A percentile compares a stretch with the other conserved stretches of the same genome.
These are phyloP conservation scores for Sipunculus nudus DNA, from an alignment of 2,888 invertebrate genomes.

Conservation along the genomic window DNA sequence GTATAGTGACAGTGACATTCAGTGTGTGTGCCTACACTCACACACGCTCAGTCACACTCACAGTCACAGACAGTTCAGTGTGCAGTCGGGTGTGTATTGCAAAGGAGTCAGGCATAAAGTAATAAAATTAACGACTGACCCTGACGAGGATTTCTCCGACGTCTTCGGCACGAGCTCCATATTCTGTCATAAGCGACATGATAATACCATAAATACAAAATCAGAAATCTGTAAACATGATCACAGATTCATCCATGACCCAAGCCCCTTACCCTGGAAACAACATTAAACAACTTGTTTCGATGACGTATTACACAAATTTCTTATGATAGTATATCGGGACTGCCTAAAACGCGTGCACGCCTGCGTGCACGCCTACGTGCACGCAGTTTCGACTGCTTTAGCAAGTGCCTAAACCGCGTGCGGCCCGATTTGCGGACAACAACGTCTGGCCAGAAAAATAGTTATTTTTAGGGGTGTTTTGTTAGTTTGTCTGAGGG, in stretches of 20 bases:
- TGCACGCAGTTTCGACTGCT: too few species aligned
- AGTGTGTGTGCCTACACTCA: neutral
- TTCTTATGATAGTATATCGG: neutral
- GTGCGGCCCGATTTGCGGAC: too few species aligned
- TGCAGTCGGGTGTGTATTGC: too few species aligned
- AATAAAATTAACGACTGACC: conserved; percentile 39
- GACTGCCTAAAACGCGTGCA: neutral
- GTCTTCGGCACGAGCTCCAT: conserved; percentile 54
- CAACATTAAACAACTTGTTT: conserved; percentile 14
- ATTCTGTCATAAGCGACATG: conserved; percentile 49
- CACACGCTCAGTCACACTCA: too few species aligned
- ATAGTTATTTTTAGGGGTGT: too few species aligned
- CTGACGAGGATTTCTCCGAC: conserved; percentile 63
- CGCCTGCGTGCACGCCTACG: too few species aligned
- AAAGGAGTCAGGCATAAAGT: neutral
- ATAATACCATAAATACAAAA: neutral
- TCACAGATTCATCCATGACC: neutral
- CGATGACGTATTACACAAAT: conserved; percentile 48
- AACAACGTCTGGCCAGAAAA: too few species aligned
- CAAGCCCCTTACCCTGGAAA: neutral
- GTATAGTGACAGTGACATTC: neutral
- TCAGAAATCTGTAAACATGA: neutral
- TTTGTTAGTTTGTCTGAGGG: too few species aligned
- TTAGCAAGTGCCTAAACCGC: too few species aligned
- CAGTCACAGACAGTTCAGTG: too few species aligned